Conservation (phyloP, 2,888 invertebrate genomes). For the Leucophenga maculata region DNA sequence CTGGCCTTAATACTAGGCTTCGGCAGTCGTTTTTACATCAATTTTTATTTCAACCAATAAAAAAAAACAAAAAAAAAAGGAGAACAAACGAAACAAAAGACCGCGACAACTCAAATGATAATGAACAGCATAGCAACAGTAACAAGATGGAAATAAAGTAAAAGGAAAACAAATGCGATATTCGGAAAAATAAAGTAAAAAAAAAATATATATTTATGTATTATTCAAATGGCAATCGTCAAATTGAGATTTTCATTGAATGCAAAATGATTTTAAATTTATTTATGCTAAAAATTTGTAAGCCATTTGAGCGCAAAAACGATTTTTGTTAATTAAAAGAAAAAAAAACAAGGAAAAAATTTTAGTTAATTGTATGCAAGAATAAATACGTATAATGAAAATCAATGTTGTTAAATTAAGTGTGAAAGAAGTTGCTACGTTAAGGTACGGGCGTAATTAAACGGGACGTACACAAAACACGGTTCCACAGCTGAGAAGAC, state of each 20-base stretch:
- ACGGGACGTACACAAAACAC: no score
- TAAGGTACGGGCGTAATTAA: no score
- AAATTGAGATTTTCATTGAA: constrained; percentile 2
- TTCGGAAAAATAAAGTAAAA: neutral
- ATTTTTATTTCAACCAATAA: constrained; percentile 64
- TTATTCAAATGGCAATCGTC: neutral
- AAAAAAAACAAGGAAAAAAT: neutral
- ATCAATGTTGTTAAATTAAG: neutral
- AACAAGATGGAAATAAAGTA: neutral
- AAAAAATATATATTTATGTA: neutral
- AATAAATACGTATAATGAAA: neutral
- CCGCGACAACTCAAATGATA: constrained; percentile 38
- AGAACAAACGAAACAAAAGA: constrained; percentile 32
- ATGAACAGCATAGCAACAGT: constrained; percentile 41
- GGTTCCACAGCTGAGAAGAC: no score
- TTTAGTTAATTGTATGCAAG: constrained; percentile 26
- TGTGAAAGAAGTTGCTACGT: no score
- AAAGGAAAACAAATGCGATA: neutral
- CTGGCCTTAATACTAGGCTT: constrained; percentile 66
- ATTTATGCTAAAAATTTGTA: neutral
- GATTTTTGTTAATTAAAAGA: constrained; percentile 1
- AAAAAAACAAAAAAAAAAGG: constrained; percentile 7
- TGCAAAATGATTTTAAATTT: neutral
- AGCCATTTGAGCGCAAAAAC: neutral
- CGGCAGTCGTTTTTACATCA: constrained; percentile 69